A percentile compares a stretch with the other conserved stretches of the same genome.
phyloP scores from a whole-genome alignment of 2,797 vertebrate species.

The Danio aesculapii region DNA sequence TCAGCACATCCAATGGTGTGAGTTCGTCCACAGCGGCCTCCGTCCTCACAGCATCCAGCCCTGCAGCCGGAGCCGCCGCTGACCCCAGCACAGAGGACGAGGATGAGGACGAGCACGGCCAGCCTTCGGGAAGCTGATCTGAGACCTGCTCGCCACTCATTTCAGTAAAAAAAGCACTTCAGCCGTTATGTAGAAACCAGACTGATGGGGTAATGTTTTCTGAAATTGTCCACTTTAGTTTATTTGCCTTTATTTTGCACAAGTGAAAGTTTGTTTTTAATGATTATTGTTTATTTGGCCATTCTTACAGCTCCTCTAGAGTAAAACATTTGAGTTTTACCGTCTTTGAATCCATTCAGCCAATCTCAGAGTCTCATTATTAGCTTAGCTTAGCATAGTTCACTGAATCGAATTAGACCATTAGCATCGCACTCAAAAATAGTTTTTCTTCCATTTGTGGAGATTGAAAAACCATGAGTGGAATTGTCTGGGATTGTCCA shows the following conservation, averaged over 20 bases:
- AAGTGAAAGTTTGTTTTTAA: constrained; percentile 68
- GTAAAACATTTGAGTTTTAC: too few relatives aligned
- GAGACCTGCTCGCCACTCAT: constrained; percentile 54
- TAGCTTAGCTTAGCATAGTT: too few relatives aligned
- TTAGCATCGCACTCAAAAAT: too few relatives aligned
- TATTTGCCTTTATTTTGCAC: constrained; percentile 94
- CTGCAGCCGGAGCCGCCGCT: constrained; percentile 74
- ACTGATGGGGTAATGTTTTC: constrained; percentile 57
- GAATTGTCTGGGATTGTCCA: too few relatives aligned
- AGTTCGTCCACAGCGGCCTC: constrained; percentile 86
- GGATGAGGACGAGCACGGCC: constrained; percentile 79
- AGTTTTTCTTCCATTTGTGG: too few relatives aligned
- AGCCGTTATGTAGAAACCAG: constrained; percentile 60
- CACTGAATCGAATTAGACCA: too few relatives aligned
- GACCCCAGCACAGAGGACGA: constrained; percentile 95
- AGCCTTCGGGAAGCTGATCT: constrained; percentile 94
- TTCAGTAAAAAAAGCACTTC: constrained; percentile 72
- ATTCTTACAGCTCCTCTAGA: too few relatives aligned
- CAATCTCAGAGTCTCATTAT: too few relatives aligned
- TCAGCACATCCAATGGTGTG: constrained; percentile 98
- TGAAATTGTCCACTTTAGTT: constrained; percentile 73
- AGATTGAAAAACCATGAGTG: too few relatives aligned
- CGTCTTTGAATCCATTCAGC: too few relatives aligned
- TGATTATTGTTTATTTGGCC: constrained; percentile 56
- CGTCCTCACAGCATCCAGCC: constrained; percentile 77